Conservation (phyloP, 2,113 vertebrate genomes). For the Pteruthius melanotis region DNA sequence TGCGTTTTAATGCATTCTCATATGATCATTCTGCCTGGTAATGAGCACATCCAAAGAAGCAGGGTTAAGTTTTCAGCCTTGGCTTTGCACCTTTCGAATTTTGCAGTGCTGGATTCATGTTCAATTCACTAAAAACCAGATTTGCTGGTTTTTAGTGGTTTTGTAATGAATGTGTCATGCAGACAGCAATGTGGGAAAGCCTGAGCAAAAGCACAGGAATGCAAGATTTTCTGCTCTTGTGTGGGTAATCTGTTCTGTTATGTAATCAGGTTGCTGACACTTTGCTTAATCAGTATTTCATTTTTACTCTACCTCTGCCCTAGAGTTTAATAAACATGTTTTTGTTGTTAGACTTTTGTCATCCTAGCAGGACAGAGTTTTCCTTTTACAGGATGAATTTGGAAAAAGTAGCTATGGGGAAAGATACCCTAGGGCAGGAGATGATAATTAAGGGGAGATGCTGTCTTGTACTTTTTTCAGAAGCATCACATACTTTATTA, state of each 20-base stretch:
- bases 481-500: not conserved
- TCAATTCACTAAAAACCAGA: too few species aligned
- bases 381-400: not conserved
- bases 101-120: not conserved
- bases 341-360: not conserved
- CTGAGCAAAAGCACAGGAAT: not conserved
- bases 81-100: not conserved
- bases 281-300: not conserved
- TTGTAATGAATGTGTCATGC: not conserved
- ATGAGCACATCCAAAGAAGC: not conserved
- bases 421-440: not conserved
- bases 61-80: not conserved
- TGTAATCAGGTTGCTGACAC: not conserved
- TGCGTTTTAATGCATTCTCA: fast-evolving
- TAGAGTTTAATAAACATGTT: not conserved
- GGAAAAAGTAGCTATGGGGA: not conserved
- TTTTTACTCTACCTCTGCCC: not conserved
- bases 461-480: not conserved
- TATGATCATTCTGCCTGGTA: not conserved
- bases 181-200: not conserved
- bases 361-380: not conserved
- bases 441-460: not conserved
- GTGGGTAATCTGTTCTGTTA: not conserved
- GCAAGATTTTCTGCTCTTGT: not conserved
- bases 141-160: not conserved